phyloP scores from a whole-genome alignment of 2,888 invertebrate genomes.

The Eilema sororculum region DNA sequence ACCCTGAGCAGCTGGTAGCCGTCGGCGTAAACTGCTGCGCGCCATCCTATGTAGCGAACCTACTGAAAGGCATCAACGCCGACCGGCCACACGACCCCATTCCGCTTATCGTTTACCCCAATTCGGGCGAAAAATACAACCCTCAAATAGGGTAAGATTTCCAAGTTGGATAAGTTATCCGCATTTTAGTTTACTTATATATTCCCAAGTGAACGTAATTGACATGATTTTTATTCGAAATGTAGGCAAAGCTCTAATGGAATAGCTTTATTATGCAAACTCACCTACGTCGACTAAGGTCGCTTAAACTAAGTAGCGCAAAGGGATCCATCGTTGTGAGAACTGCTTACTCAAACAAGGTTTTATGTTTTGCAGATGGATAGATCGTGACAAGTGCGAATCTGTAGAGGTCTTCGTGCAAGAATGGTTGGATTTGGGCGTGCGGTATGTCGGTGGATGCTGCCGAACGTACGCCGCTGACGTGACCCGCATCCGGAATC shows the following conservation, averaged over 20 bases:
- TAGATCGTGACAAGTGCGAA: conserved; percentile 90
- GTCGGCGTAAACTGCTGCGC: conserved; percentile 96
- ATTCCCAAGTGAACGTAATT: conserved; percentile 47
- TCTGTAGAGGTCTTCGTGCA: conserved; percentile 91
- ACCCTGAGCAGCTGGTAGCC: conserved; percentile 91
- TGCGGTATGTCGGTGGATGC: conserved; percentile 96
- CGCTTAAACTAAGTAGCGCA: conserved; percentile 1
- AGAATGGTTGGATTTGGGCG: conserved; percentile 94
- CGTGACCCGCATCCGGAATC: conserved; percentile 90
- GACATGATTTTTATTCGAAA: conserved; percentile 36
- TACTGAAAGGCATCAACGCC: conserved; percentile 82
- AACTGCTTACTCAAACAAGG: conserved; percentile 14
- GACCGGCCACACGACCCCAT: conserved; percentile 85
- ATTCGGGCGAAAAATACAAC: conserved; percentile 95
- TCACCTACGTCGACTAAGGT: not conserved
- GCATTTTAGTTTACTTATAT: conserved; percentile 30
- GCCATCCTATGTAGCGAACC: conserved; percentile 76
- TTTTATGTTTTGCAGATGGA: conserved; percentile 87
- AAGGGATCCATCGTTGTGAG: conserved; percentile 2
- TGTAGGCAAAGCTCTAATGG: conserved; percentile 27
- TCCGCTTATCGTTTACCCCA: conserved; percentile 96
- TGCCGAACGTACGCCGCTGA: conserved; percentile 95
- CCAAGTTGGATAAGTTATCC: conserved; percentile 48
- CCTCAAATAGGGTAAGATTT: conserved; percentile 88
- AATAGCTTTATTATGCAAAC: conserved; percentile 18